A percentile compares a stretch with the other conserved stretches of the same genome.
Evolutionary conservation across 2,113 vertebrate species (phyloP).

Genomic region (Albula glossodonta): DNA sequence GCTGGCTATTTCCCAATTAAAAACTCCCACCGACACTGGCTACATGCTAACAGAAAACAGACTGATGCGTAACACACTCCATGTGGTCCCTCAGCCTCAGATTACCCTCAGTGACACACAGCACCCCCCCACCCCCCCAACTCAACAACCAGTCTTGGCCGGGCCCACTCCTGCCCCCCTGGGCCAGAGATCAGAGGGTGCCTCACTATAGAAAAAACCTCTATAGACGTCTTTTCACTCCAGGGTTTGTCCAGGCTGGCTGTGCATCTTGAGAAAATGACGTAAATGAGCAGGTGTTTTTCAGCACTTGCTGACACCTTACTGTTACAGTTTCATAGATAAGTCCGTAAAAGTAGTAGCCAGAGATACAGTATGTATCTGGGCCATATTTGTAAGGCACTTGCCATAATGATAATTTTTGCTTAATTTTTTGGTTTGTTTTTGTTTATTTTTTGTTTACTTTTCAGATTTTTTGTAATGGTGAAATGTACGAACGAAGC

Average conservation of each 20-base stretch:
- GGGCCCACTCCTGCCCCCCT: slow-evolving; percentile 12
- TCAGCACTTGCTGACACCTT: background rate
- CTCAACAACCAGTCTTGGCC: background rate
- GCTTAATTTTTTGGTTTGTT: background rate
- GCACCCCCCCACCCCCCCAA: background rate
- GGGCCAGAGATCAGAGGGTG: slow-evolving; percentile 72
- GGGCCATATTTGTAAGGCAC: background rate
- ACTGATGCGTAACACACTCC: background rate
- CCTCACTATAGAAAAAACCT: slow-evolving; percentile 70
- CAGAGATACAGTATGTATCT: background rate
- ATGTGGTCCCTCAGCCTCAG: background rate
- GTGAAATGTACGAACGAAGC: background rate
- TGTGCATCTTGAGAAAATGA: background rate
- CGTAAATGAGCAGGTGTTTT: background rate
- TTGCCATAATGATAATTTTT: background rate
- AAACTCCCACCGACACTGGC: too few species aligned
- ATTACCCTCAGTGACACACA: background rate
- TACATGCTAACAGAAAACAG: too few species aligned
- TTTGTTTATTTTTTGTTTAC: background rate
- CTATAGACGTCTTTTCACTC: slow-evolving; percentile 78
- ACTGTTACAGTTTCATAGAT: too few species aligned
- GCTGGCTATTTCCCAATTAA: background rate
- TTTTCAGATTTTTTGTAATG: background rate
- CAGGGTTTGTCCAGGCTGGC: slow-evolving; percentile 35
- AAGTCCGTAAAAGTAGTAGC: background rate